phyloP scores from a whole-genome alignment of 2,113 vertebrate species.

The Rousettus leschenaultii region DNA sequence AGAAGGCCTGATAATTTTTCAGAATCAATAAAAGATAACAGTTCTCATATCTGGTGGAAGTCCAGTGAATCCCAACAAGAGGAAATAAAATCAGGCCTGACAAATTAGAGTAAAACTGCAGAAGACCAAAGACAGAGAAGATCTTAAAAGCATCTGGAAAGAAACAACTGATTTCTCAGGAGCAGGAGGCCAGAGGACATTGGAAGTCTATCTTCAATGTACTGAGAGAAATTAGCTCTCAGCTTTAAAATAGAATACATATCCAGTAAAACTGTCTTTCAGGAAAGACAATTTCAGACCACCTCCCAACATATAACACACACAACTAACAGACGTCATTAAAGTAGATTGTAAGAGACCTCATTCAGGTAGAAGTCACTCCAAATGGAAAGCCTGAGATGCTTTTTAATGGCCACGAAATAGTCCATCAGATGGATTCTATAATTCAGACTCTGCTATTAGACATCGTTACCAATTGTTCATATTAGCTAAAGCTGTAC shows the following conservation, averaged over 20 bases:
- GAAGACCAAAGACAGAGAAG: slow-evolving; percentile 21
- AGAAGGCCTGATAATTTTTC: background rate
- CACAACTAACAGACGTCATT: background rate
- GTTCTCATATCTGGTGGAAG: background rate
- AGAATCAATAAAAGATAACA: background rate
- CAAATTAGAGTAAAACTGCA: slow-evolving; percentile 8
- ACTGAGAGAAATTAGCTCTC: slow-evolving; percentile 37
- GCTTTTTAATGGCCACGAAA: background rate
- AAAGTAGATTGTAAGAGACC: background rate
- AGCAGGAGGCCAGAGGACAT: slow-evolving; percentile 34
- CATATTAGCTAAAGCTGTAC: background rate
- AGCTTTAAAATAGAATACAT: slow-evolving; percentile 24
- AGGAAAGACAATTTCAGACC: background rate
- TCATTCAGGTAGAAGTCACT: slow-evolving; percentile 7
- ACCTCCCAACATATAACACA: background rate
- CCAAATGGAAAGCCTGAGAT: slow-evolving; percentile 2
- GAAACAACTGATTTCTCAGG: slow-evolving; percentile 28
- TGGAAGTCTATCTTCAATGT: background rate
- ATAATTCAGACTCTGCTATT: background rate
- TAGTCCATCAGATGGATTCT: slow-evolving; percentile 21
- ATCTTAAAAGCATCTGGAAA: slow-evolving; percentile 33
- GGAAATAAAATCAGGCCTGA: background rate
- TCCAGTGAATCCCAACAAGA: background rate
- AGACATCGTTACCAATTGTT: background rate
- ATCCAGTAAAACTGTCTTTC: slow-evolving; percentile 5